A percentile compares a stretch with the other conserved stretches of the same genome.
These are phyloP conservation scores for Bufo gargarizans DNA, from an alignment of 2,113 vertebrate genomes.

Conservation along the genomic window DNA sequence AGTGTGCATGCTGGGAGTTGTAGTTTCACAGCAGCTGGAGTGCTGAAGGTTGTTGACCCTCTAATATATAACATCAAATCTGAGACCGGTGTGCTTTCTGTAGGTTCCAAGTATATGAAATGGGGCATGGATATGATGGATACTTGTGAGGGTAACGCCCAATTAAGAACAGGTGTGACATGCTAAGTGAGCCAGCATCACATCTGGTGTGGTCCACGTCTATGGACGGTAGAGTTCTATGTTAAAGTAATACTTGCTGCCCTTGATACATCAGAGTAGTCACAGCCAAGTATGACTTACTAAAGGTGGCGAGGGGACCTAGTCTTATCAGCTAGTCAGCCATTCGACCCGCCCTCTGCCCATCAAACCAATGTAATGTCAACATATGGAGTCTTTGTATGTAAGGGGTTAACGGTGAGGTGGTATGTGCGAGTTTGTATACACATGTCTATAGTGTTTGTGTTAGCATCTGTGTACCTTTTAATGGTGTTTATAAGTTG, in stretches of 20 bases:
- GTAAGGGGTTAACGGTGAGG: conserved; percentile 26
- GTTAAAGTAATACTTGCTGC: neutral
- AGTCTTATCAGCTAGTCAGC: neutral
- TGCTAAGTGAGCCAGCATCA: neutral
- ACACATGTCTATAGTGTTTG: conserved; percentile 41
- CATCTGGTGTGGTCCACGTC: neutral
- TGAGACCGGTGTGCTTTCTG: neutral
- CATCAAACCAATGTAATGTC: neutral
- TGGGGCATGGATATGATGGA: neutral
- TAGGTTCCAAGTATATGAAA: neutral
- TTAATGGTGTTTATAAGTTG: conserved; percentile 47
- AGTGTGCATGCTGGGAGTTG: no score
- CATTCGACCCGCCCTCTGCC: neutral
- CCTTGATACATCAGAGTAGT: neutral
- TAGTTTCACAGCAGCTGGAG: no score
- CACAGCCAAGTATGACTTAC: neutral
- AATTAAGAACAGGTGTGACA: neutral
- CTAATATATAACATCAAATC: neutral
- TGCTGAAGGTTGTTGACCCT: no score
- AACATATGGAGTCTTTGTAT: neutral
- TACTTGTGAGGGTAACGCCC: neutral
- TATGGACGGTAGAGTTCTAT: neutral
- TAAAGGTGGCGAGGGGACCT: neutral
- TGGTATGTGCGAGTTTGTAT: conserved; percentile 46
- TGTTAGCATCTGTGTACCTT: conserved; percentile 48